Conservation (phyloP, 2,888 invertebrate species). For the Polia nebulosa region DNA sequence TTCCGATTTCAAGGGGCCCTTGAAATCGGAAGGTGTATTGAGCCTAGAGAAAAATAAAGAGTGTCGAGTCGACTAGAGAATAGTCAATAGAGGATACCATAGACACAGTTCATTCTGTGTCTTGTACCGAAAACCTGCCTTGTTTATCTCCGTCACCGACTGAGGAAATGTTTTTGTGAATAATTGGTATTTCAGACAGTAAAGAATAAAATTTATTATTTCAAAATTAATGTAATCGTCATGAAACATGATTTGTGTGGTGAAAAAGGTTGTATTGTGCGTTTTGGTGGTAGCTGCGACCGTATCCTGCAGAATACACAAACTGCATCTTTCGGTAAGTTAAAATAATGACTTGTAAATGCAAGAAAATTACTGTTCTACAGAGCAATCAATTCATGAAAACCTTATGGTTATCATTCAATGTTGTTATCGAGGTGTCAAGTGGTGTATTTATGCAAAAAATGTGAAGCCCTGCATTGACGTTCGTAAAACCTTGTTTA, state of each 20-base stretch:
- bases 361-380: constrained; percentile 18
- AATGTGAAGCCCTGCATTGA: neutral
- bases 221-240: constrained; percentile 60
- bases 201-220: constrained; percentile 24
- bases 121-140: constrained; percentile 13
- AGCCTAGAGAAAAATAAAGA: no score
- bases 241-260: constrained; percentile 80
- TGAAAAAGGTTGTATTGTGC: constrained; percentile 70
- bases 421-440: neutral
- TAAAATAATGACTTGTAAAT: constrained; percentile 24
- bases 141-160: constrained; percentile 65
- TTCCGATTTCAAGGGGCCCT: no score
- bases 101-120: neutral
- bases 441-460: neutral
- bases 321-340: constrained; percentile 84
- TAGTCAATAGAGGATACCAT: neutral
- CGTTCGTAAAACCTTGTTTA: constrained; percentile 15
- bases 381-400: constrained; percentile 8
- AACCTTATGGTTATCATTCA: constrained; percentile 18
- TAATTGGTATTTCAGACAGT: constrained; percentile 33
- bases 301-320: constrained; percentile 85
- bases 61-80: neutral
- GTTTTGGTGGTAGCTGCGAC: constrained; percentile 71
- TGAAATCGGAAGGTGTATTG: no score
- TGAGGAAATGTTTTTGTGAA: constrained; percentile 56